Conservation (phyloP, 1,140 invertebrate species). For the Pristionchus pacificus region DNA sequence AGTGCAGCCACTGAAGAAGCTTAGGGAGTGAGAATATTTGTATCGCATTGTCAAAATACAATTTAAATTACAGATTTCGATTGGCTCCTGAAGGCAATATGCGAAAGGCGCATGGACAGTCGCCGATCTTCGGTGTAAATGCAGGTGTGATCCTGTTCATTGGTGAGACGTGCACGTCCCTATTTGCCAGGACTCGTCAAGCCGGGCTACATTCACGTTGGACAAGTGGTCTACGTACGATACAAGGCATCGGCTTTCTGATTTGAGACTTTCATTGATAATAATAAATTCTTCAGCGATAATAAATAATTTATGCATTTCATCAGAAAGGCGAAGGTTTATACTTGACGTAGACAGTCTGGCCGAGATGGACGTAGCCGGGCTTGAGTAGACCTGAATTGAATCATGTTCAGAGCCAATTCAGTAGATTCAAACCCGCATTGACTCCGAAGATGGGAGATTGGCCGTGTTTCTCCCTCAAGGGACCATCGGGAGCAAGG, state of each 20-base stretch:
- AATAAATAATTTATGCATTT: no score
- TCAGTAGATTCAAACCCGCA: no score
- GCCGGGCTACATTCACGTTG: constrained; percentile 28
- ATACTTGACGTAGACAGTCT: no score
- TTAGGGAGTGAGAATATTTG: constrained; percentile 34
- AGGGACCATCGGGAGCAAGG: constrained; percentile 31
- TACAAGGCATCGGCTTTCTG: constrained; percentile 30
- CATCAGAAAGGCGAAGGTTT: no score
- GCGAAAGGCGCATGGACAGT: constrained; percentile 25
- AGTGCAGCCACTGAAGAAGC: constrained; percentile 51
- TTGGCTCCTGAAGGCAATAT: constrained; percentile 33
- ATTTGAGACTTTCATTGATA: no score
- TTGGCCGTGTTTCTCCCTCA: constrained; percentile 27
- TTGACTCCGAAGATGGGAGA: constrained; percentile 36
- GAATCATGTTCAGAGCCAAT: no score
- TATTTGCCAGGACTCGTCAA: not conserved
- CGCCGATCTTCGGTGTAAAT: constrained; percentile 35
- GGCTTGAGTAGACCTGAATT: no score
- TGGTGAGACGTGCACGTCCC: constrained; percentile 2
- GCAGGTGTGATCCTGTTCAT: constrained; percentile 17
- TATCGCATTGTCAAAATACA: not conserved
- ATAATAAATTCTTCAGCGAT: no score
- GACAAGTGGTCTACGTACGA: constrained; percentile 24
- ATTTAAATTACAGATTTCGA: constrained; percentile 41
- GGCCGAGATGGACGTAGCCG: no score